Base-by-base conservation (phyloP, 2,113 vertebrate species). In the Equus przewalskii region DNA sequence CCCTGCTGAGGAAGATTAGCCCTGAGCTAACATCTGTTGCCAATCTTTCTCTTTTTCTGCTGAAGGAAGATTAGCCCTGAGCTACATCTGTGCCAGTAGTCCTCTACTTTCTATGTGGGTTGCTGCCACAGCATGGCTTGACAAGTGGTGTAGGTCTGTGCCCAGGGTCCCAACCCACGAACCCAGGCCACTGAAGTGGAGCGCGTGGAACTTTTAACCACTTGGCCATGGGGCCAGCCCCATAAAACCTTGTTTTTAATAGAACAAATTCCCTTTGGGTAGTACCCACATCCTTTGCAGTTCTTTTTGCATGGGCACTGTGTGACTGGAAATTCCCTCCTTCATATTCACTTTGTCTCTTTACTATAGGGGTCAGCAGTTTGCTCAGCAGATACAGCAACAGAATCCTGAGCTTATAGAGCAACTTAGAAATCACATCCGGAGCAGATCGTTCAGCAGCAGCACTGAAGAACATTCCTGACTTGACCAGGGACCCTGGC, bases 371-470 rank as follows among this genome's bases (percentile, higher is more conserved):
- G 99, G 99, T 36, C 99, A 99, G 97, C 99, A 99, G 98, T 99
- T 99, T 97, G 99, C 99, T 67, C 99, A 99, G 98, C 99, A 99
- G 99, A 99, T 99, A 98, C 99, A 99, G 98, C 99, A 99, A 97
- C 99, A 99, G 99, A 99, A 99, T 97, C 99, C 99, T 1, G 99
- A 99, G 98, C 99, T 99, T 92, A 99, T 99, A 92, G 99, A 99
- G 97, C 99, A 99, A 98, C 98, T 99, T 89, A 99, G 99, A 98
- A 99, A 99, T 98, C 99, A 99, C 94, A 99, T 99, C 98, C 99
- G 99, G 96, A 99, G 99, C 99, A 99, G 99, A 84, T 99, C 99
- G 6, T 99, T 99, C 98, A 99, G 99, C 94, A 99, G 99, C 98
- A 99, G 99, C 80, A 99, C 99, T 0, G 99, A 99, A 98, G 99